phyloP scores from a whole-genome alignment of 1,140 invertebrate genomes.

The Stegodyphus mimosarum region DNA sequence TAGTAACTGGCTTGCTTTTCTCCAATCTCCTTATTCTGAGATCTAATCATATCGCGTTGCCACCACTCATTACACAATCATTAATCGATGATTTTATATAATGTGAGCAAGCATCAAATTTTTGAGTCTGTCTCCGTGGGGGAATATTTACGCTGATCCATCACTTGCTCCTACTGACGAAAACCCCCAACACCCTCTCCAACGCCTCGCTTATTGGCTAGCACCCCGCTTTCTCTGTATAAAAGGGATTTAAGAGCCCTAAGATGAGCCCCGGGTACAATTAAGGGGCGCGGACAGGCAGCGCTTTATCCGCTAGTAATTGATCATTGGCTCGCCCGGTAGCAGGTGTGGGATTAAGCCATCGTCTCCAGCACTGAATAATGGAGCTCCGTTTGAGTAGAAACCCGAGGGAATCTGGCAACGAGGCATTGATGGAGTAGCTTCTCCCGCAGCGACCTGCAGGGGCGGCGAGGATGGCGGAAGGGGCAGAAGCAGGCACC shows the following conservation, averaged over 20 bases:
- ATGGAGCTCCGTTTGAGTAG: neutral
- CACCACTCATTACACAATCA: too few species aligned
- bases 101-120: too few species aligned
- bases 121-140: neutral
- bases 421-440: conserved; percentile 28
- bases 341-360: conserved; percentile 5
- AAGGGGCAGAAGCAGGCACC: neutral
- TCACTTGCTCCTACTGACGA: neutral
- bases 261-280: neutral
- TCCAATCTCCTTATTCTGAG: too few species aligned
- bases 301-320: conserved; percentile 1
- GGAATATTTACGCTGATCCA: neutral
- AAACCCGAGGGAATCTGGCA: conserved; percentile 16
- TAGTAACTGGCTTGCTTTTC: too few species aligned
- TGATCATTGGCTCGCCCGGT: conserved; percentile 13
- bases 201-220: neutral
- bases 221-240: neutral
- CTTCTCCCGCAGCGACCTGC: neutral
- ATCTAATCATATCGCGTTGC: too few species aligned
- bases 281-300: conserved; percentile 11
- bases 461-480: neutral
- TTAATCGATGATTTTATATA: too few species aligned
- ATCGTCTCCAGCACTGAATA: neutral
- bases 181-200: neutral
- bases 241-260: neutral